Conservation (phyloP, 2,888 invertebrate genomes). For the Tridacna crocea region DNA sequence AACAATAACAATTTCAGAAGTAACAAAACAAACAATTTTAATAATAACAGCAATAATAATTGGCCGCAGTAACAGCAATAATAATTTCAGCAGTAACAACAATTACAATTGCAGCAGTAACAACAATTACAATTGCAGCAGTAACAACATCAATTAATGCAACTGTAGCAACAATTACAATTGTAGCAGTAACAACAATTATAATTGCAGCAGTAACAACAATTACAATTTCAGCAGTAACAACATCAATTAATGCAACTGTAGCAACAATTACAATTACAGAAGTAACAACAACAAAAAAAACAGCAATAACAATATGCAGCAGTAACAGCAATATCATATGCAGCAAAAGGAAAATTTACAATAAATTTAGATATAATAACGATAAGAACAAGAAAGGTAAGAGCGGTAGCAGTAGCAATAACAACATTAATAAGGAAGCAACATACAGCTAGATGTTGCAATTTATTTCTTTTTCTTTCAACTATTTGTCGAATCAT, state of each 20-base stretch:
- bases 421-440: too few species aligned
- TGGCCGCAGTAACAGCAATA: too few species aligned
- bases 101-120: too few species aligned
- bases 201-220: not conserved
- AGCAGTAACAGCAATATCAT: not conserved
- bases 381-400: too few species aligned
- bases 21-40: too few species aligned
- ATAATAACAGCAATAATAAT: too few species aligned
- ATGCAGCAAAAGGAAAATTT: not conserved
- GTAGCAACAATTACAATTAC: not conserved
- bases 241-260: not conserved
- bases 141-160: not conserved
- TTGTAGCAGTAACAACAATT: not conserved
- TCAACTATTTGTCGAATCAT: too few species aligned
- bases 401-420: too few species aligned
- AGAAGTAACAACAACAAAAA: not conserved
- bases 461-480: too few species aligned
- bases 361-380: not conserved
- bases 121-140: not conserved
- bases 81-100: too few species aligned
- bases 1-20: too few species aligned
- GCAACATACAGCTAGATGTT: too few species aligned
- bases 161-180: not conserved
- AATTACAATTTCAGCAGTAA: not conserved
- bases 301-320: not conserved